A percentile compares a stretch with the other conserved stretches of the same genome.
These are phyloP conservation scores for Fratercula arctica DNA, from an alignment of 2,797 vertebrate genomes.

Conservation along the genomic window DNA sequence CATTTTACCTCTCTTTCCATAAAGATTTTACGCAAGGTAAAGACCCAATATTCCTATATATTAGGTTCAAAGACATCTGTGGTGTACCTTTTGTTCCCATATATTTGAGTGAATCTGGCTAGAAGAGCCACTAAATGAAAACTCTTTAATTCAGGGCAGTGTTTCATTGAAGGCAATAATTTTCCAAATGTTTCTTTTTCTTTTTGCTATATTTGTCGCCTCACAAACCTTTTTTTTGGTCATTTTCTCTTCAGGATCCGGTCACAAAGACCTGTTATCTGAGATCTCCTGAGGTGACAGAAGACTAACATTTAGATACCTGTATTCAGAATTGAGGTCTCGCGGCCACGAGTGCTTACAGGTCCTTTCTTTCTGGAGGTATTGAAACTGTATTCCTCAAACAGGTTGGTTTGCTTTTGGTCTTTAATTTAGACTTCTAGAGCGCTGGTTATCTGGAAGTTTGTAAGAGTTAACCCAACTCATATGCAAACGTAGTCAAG, in stretches of 20 bases:
- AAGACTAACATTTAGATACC: not conserved
- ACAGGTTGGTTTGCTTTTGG: not conserved
- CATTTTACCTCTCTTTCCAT: not conserved
- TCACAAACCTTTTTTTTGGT: not conserved
- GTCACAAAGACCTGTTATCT: not conserved
- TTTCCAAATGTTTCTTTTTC: not conserved
- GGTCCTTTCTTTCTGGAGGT: not conserved
- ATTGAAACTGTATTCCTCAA: not conserved
- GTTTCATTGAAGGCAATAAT: not conserved
- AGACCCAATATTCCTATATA: not conserved
- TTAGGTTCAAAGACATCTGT: not conserved
- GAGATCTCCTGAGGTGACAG: not conserved
- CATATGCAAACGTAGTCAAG: not conserved
- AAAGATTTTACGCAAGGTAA: not conserved
- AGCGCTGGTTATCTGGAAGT: not conserved
- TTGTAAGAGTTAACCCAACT: not conserved
- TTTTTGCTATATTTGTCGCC: not conserved
- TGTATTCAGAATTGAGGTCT: not conserved
- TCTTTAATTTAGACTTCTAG: not conserved
- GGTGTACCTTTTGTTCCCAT: not conserved
- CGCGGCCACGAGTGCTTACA: rapidly evolving
- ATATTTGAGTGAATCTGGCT: not conserved
- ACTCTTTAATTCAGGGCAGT: not conserved
- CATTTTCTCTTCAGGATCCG: not conserved
- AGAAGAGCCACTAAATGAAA: not conserved